Percentiles rank a stretch among this genome's conserved stretches.
phyloP scores from a whole-genome alignment of 2,113 vertebrate genomes.

The Capreolus pygargus region DNA sequence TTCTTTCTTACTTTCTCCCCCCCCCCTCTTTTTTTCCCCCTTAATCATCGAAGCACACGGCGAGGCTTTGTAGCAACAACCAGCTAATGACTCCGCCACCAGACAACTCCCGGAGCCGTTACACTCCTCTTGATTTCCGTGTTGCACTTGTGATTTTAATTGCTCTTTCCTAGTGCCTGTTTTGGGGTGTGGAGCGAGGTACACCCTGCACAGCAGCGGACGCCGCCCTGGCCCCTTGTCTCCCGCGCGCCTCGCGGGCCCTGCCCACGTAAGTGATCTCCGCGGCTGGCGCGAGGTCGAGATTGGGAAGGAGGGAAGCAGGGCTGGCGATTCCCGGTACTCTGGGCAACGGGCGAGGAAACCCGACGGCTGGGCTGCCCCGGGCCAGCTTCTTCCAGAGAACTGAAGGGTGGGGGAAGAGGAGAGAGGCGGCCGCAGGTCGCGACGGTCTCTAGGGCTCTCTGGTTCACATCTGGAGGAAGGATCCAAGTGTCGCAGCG shows the following conservation, averaged over 20 bases:
- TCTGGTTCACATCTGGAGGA: not conserved
- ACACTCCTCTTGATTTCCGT: constrained; percentile 38
- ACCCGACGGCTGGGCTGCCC: not conserved
- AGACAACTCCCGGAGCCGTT: constrained; percentile 53
- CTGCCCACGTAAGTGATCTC: constrained; percentile 73
- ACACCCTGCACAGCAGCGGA: constrained; percentile 4
- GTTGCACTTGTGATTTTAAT: constrained; percentile 71
- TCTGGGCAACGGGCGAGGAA: not conserved
- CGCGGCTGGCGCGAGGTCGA: not conserved
- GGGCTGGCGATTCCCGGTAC: not conserved
- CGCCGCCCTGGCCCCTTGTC: constrained; percentile 28
- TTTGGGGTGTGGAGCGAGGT: constrained; percentile 45
- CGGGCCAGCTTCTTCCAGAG: not conserved
- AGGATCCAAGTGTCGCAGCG: not conserved
- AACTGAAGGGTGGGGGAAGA: not conserved
- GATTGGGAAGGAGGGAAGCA: not conserved
- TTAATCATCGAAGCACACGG: constrained; percentile 59
- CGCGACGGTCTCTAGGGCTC: not conserved
- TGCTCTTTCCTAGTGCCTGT: constrained; percentile 69
- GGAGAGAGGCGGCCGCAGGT: not conserved
- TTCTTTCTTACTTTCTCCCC: not conserved
- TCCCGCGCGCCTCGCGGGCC: constrained; percentile 31
- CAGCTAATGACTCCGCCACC: constrained; percentile 45
- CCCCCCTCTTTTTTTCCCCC: not conserved
- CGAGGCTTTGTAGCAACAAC: constrained; percentile 61